These are phyloP conservation scores for Deilephila porcellus DNA, from an alignment of 2,888 invertebrate genomes.

Conservation along the genomic window DNA sequence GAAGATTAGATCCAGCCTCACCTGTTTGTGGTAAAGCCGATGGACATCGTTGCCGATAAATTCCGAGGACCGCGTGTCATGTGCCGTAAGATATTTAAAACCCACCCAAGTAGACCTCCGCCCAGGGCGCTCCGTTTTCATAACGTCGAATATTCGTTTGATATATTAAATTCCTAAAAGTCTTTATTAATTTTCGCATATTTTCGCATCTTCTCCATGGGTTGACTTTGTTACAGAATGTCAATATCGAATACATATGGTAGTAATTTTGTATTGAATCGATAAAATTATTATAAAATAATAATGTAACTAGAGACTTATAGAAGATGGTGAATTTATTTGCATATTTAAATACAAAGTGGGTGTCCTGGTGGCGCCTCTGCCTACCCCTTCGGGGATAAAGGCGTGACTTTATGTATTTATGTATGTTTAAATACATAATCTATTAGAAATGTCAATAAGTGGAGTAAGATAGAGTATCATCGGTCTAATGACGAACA, in stretches of 20 bases:
- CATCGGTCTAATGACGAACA: neutral
- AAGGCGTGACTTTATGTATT: too few species aligned
- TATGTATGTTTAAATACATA: too few species aligned
- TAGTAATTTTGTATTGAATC: neutral
- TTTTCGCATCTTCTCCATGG: conserved; percentile 44
- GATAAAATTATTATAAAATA: neutral
- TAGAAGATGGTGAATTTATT: too few species aligned
- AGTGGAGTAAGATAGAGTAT: too few species aligned
- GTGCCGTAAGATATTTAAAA: conserved; percentile 25
- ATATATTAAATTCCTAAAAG: conserved; percentile 74
- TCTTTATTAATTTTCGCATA: conserved; percentile 56
- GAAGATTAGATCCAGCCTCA: neutral
- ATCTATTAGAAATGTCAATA: too few species aligned
- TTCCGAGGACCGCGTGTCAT: neutral
- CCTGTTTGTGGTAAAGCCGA: neutral
- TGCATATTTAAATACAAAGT: too few species aligned
- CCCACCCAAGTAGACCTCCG: neutral
- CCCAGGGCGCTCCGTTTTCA: conserved; percentile 55
- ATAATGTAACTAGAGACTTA: too few species aligned
- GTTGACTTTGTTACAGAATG: neutral
- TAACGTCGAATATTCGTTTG: conserved; percentile 71
- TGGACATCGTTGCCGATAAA: conserved; percentile 19
- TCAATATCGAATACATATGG: neutral
- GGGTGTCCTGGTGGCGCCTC: too few species aligned
- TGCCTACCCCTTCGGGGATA: too few species aligned